These are phyloP conservation scores for Heliothis subflexa DNA, from an alignment of 1,140 invertebrate species.

Conservation along the genomic window DNA sequence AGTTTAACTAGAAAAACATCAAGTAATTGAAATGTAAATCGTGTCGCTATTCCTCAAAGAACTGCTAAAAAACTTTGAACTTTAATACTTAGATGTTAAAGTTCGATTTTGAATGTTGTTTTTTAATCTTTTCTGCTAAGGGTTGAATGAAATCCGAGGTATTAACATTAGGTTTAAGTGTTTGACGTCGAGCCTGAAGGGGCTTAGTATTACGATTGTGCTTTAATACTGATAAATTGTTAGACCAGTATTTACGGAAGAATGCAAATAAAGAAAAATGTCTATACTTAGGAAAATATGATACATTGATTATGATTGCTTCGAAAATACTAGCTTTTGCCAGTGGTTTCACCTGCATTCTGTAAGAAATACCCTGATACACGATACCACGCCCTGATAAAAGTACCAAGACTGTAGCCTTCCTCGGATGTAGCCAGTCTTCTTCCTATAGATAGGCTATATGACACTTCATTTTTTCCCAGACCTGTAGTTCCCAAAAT, in stretches of 20 bases:
- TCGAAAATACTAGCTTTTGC: too few relatives aligned
- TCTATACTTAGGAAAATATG: too few relatives aligned
- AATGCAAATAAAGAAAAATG: not conserved
- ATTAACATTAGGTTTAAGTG: slow-evolving; percentile 17
- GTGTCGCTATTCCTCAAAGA: not conserved
- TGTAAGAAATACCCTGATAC: too few relatives aligned
- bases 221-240: not conserved
- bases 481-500: too few relatives aligned
- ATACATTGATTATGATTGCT: too few relatives aligned
- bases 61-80: not conserved
- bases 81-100: not conserved
- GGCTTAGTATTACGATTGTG: not conserved
- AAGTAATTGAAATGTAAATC: slow-evolving; percentile 33
- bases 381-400: too few relatives aligned
- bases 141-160: slow-evolving; percentile 5
- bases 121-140: not conserved
- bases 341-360: too few relatives aligned
- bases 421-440: too few relatives aligned
- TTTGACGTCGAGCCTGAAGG: slow-evolving; percentile 5
- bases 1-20: slow-evolving; percentile 20
- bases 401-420: too few relatives aligned
- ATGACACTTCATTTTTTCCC: too few relatives aligned
- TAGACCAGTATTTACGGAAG: not conserved
- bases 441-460: too few relatives aligned
- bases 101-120: not conserved